These are phyloP conservation scores for Rhinogobius similis DNA, from an alignment of 2,113 vertebrate genomes.

Conservation along the genomic window DNA sequence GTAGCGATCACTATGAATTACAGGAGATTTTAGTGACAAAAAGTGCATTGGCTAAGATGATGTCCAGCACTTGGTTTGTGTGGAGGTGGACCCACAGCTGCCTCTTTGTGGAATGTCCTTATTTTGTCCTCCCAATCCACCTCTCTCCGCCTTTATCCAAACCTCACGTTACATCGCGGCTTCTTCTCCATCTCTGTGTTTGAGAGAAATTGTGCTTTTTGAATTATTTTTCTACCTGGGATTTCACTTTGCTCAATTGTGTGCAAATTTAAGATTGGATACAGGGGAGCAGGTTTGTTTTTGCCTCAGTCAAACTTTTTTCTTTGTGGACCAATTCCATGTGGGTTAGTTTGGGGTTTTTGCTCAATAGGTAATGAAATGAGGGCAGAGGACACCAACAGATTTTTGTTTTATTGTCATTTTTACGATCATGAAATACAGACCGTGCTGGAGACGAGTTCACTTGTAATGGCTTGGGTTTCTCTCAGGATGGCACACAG, in stretches of 20 bases:
- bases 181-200: constrained; percentile 37
- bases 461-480: constrained; percentile 71
- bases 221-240: constrained; percentile 53
- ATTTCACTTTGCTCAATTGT: constrained; percentile 59
- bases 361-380: constrained; percentile 23
- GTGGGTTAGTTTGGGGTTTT: constrained; percentile 59
- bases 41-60: constrained; percentile 27
- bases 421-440: constrained; percentile 68
- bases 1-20: constrained; percentile 48
- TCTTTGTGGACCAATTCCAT: constrained; percentile 94
- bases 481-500: constrained; percentile 74
- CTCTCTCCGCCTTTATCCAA: constrained; percentile 30
- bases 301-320: constrained; percentile 59
- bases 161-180: constrained; percentile 17
- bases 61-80: constrained; percentile 60
- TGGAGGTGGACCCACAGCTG: constrained; percentile 74
- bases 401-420: constrained; percentile 57
- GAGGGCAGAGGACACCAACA: constrained; percentile 33
- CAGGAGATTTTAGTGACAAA: constrained; percentile 35
- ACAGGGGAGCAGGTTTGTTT: constrained; percentile 32
- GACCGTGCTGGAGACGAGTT: constrained; percentile 58
- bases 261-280: constrained; percentile 65
- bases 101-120: constrained; percentile 74
- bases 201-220: constrained; percentile 58
- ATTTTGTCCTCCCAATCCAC: constrained; percentile 38